These are phyloP conservation scores for Ambastaia sidthimunki DNA, from an alignment of 2,797 vertebrate species.

Conservation along the genomic window DNA sequence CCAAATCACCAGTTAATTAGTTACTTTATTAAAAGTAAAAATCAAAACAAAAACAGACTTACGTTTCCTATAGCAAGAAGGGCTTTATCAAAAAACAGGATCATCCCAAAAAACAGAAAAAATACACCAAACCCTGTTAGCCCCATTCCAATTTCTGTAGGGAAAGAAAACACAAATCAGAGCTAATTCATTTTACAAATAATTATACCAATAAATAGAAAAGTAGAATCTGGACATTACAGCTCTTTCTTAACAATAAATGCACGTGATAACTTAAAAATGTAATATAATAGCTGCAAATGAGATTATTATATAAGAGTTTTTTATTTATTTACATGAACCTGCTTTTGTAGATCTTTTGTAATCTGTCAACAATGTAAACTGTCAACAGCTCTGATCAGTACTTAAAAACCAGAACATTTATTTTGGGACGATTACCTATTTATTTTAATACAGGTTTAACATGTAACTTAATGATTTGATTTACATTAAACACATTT, in stretches of 20 bases:
- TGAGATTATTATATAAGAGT: background rate
- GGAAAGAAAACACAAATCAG: slow-evolving; percentile 45
- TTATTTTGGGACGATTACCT: too few relatives aligned
- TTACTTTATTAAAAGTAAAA: too few relatives aligned
- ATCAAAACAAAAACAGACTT: slow-evolving; percentile 68
- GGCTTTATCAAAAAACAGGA: slow-evolving; percentile 98
- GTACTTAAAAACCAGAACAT: background rate
- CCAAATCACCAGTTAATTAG: too few relatives aligned
- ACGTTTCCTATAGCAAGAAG: slow-evolving; percentile 97
- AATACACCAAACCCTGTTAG: slow-evolving; percentile 96
- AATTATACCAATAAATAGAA: background rate
- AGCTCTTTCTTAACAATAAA: background rate
- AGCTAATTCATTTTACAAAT: background rate
- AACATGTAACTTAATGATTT: background rate
- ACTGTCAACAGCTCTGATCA: background rate
- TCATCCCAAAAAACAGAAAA: slow-evolving; percentile 98
- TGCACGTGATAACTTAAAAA: background rate
- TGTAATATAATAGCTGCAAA: background rate
- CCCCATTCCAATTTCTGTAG: slow-evolving; percentile 95
- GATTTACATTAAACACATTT: background rate
- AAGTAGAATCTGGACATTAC: background rate
- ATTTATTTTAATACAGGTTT: background rate
- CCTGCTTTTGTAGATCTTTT: background rate
- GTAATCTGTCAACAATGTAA: background rate
- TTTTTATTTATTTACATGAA: background rate